These are phyloP conservation scores for Pterostichus madidus DNA, from an alignment of 2,888 invertebrate species.

Conservation along the genomic window DNA sequence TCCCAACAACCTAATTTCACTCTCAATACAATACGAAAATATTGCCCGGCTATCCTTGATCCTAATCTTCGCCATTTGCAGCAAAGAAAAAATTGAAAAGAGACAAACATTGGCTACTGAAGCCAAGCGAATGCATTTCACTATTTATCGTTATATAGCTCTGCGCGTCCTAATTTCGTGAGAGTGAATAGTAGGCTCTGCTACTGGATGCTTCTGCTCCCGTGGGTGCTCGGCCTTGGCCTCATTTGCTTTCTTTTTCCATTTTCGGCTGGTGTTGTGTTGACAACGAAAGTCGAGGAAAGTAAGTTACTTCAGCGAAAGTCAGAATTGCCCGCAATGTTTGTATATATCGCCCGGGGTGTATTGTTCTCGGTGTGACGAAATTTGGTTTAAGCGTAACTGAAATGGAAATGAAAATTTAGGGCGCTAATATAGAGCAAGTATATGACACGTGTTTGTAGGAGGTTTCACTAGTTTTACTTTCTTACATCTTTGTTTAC, in stretches of 20 bases:
- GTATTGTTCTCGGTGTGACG: not conserved
- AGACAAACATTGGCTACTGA: conserved; percentile 8
- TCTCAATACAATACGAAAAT: conserved; percentile 49
- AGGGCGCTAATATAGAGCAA: not conserved
- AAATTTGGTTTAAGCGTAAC: conserved; percentile 26
- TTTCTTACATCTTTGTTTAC: not conserved
- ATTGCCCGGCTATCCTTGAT: conserved; percentile 47
- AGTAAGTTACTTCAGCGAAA: conserved; percentile 35
- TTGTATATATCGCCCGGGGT: conserved; percentile 34
- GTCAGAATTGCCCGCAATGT: conserved; percentile 42
- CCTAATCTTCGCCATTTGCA: conserved; percentile 10
- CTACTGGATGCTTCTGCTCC: conserved; percentile 33
- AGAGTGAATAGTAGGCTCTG: conserved; percentile 16
- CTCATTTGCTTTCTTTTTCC: conserved; percentile 6
- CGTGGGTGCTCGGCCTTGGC: conserved; percentile 28
- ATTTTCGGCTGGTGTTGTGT: not conserved
- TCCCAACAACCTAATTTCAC: conserved; percentile 38
- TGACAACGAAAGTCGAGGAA: conserved; percentile 49
- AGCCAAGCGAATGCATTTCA: conserved; percentile 31
- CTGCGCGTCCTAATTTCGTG: conserved; percentile 29
- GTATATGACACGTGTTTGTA: not conserved
- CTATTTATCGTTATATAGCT: conserved; percentile 52
- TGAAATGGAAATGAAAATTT: conserved; percentile 41
- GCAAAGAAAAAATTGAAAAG: conserved; percentile 35
- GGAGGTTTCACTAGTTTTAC: not conserved